Evolutionary conservation across 2,888 invertebrate genomes (phyloP).

Genomic region (Homarus gammarus): DNA sequence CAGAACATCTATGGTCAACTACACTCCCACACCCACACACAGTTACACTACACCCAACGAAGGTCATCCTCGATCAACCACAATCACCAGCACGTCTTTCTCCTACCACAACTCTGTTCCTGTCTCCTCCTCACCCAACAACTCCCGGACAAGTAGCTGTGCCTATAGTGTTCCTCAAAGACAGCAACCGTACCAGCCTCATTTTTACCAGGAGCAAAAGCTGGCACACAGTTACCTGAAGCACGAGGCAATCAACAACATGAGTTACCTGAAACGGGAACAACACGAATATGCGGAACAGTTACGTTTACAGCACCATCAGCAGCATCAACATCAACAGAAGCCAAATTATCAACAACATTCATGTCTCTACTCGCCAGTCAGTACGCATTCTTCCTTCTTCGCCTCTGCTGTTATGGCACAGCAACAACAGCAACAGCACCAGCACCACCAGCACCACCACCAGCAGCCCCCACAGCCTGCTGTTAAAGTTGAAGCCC

Average conservation of each 20-base stretch:
- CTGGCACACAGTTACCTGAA: slow-evolving; percentile 51
- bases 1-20: slow-evolving; percentile 38
- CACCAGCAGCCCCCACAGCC: slow-evolving; percentile 26
- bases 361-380: slow-evolving; percentile 59
- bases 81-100: slow-evolving; percentile 28
- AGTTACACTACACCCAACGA: slow-evolving; percentile 37
- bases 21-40: slow-evolving; percentile 49
- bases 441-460: slow-evolving; percentile 34
- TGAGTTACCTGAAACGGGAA: slow-evolving; percentile 49
- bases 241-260: slow-evolving; percentile 8
- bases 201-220: slow-evolving; percentile 55
- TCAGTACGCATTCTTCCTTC: slow-evolving; percentile 45
- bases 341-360: slow-evolving; percentile 39
- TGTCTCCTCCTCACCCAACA: slow-evolving; percentile 20
- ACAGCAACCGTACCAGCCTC: slow-evolving; percentile 33
- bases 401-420: slow-evolving; percentile 12
- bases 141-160: slow-evolving; percentile 25
- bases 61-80: slow-evolving; percentile 24
- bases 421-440: slow-evolving; percentile 36
- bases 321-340: slow-evolving; percentile 37
- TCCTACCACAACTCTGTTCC: slow-evolving; percentile 45
- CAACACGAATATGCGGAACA: slow-evolving; percentile 29
- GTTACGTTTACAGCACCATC: slow-evolving; percentile 24
- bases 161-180: slow-evolving; percentile 35
- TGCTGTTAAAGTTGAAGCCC: slow-evolving; percentile 63